Percentiles rank a stretch among this genome's conserved stretches.
phyloP scores from a whole-genome alignment of 2,797 vertebrate species.

The Sphaeramia orbicularis region DNA sequence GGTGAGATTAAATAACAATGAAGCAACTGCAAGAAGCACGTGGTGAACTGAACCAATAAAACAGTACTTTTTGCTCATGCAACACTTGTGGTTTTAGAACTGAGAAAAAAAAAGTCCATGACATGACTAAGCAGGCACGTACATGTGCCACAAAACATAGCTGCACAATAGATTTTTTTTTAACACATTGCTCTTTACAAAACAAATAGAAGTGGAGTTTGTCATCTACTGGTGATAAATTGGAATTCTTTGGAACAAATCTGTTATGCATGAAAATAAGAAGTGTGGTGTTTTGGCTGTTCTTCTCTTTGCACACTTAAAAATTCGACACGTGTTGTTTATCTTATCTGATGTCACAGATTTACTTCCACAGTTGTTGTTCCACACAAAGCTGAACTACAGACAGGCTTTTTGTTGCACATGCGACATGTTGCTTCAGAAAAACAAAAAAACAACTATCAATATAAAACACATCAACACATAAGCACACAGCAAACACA shows the following conservation, averaged over 20 bases:
- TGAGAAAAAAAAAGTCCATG: not conserved
- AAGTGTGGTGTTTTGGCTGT: not conserved
- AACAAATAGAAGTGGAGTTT: not conserved
- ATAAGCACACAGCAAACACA: too few species aligned
- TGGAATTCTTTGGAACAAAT: not conserved
- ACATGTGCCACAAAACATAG: slow-evolving; percentile 5
- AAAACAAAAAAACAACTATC: too few species aligned
- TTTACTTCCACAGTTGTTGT: too few species aligned
- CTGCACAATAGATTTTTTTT: not conserved
- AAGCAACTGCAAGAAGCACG: not conserved
- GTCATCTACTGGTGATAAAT: slow-evolving; percentile 4
- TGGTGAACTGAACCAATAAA: not conserved
- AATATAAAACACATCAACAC: too few species aligned
- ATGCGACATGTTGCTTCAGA: too few species aligned
- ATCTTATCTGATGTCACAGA: too few species aligned
- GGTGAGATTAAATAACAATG: not conserved
- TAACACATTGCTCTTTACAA: not conserved
- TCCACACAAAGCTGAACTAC: too few species aligned
- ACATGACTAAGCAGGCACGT: not conserved
- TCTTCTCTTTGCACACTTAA: not conserved
- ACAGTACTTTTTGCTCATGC: not conserved
- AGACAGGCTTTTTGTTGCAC: too few species aligned
- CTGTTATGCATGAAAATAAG: not conserved
- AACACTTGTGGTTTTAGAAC: slow-evolving; percentile 7
- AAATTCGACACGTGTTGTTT: too few species aligned